Conservation (phyloP, 2,113 vertebrate species). For the Argyrosomus japonicus region DNA sequence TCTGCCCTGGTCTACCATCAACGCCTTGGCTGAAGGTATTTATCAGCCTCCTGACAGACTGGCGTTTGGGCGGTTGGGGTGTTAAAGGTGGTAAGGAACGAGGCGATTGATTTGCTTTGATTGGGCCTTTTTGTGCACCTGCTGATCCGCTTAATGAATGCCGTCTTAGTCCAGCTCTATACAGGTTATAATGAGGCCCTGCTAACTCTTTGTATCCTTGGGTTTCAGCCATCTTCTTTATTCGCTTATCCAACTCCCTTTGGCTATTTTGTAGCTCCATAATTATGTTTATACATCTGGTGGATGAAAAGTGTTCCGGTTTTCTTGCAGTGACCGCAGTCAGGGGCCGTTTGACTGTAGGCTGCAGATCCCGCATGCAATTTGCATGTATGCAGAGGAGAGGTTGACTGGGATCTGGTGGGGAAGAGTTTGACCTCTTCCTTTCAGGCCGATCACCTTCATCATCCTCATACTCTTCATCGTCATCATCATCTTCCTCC, state of each 20-base stretch:
- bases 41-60: conserved; percentile 92
- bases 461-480: conserved; percentile 58
- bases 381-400: conserved; percentile 50
- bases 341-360: conserved; percentile 38
- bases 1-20: conserved; percentile 67
- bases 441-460: conserved; percentile 43
- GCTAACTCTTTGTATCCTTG: conserved; percentile 7
- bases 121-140: conserved; percentile 45
- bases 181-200: conserved; percentile 57
- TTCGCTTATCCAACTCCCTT: conserved; percentile 81
- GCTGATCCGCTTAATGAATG: conserved; percentile 62
- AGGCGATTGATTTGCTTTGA: conserved; percentile 30
- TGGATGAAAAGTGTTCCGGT: conserved; percentile 81
- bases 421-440: conserved; percentile 72
- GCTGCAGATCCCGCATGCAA: conserved; percentile 58
- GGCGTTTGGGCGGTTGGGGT: conserved; percentile 68
- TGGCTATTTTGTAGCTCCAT: conserved; percentile 84
- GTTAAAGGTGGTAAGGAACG: conserved; percentile 36
- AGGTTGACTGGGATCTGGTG: conserved; percentile 73
- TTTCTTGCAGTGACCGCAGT: conserved; percentile 53
- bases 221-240: conserved; percentile 67
- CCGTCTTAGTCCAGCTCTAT: conserved; percentile 76
- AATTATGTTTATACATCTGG: conserved; percentile 78
- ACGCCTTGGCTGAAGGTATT: conserved; percentile 88
- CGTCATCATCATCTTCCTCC: conserved; percentile 53